A percentile compares a stretch with the other conserved stretches of the same genome.
Evolutionary conservation across 2,888 invertebrate genomes (phyloP).

Genomic region (Tetrapedia diversipes): DNA sequence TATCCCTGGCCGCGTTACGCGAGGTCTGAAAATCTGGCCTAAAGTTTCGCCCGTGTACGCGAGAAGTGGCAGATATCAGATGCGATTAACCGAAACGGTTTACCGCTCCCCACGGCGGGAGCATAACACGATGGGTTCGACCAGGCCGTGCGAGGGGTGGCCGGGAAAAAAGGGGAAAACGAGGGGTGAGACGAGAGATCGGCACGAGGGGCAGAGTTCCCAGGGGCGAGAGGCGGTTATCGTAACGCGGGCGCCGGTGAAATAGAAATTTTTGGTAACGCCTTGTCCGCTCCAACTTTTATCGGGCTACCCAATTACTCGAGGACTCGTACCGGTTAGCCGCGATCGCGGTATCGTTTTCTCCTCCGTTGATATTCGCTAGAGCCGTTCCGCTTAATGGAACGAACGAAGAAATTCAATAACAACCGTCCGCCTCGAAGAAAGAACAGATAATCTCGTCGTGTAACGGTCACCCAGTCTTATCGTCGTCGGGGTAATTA

Average conservation of each 20-base stretch:
- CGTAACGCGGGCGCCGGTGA: constrained; percentile 38
- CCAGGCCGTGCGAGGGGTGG: too few relatives aligned
- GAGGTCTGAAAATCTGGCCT: constrained; percentile 32
- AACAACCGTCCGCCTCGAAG: constrained; percentile 6
- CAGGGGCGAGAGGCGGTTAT: too few relatives aligned
- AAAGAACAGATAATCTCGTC: constrained; percentile 8
- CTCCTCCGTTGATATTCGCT: background rate
- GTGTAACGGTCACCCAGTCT: constrained; percentile 18
- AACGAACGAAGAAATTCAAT: constrained; percentile 37
- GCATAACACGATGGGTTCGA: background rate
- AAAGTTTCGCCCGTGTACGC: constrained; percentile 43
- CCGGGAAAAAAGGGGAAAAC: background rate
- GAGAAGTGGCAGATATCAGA: constrained; percentile 49
- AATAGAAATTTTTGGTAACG: constrained; percentile 46
- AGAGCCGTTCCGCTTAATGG: background rate
- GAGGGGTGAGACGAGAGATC: constrained; percentile 5
- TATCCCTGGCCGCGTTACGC: background rate
- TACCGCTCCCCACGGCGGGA: constrained; percentile 49
- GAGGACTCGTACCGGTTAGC: constrained; percentile 25
- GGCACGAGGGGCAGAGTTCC: too few relatives aligned
- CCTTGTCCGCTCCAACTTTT: constrained; percentile 39
- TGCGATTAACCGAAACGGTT: constrained; percentile 66
- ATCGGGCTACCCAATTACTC: constrained; percentile 45
- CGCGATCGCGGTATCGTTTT: background rate
- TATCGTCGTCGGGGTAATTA: constrained; percentile 46